Conservation (phyloP, 2,888 invertebrate genomes). For the Augochlorella aurata region DNA sequence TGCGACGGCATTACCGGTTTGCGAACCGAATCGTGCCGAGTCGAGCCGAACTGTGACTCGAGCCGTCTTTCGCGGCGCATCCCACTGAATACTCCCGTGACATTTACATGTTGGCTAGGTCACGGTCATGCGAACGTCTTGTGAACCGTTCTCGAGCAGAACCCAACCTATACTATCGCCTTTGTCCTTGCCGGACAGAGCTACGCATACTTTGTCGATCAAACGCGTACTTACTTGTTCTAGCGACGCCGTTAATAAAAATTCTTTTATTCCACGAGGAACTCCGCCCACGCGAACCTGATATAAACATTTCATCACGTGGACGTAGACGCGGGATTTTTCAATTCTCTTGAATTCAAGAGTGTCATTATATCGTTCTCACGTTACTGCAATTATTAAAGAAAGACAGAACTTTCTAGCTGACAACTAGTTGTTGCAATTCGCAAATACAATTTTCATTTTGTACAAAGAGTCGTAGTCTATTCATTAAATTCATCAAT, state of each 20-base stretch:
- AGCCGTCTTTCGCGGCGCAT: constrained; percentile 37
- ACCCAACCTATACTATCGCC: neutral
- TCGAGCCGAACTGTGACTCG: neutral
- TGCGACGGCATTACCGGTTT: constrained; percentile 40
- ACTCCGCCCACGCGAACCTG: neutral
- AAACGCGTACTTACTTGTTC: neutral
- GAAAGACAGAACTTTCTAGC: no score
- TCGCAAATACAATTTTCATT: no score
- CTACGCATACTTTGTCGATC: constrained; percentile 5
- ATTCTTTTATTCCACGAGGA: neutral
- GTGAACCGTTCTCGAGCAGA: constrained; percentile 20
- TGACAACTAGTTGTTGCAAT: no score
- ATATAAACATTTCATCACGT: neutral
- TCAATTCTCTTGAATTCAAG: no score
- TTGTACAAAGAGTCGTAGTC: no score
- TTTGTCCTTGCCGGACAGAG: neutral
- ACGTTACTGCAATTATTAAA: no score
- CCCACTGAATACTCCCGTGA: constrained; percentile 63
- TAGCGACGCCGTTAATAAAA: neutral
- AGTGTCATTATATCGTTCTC: no score
- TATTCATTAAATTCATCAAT: no score
- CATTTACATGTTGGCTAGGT: constrained; percentile 72
- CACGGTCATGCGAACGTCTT: constrained; percentile 64
- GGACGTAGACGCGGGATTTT: neutral
- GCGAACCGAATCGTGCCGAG: neutral